Conservation (phyloP, 2,888 invertebrate species). For the Meloe dianella region DNA sequence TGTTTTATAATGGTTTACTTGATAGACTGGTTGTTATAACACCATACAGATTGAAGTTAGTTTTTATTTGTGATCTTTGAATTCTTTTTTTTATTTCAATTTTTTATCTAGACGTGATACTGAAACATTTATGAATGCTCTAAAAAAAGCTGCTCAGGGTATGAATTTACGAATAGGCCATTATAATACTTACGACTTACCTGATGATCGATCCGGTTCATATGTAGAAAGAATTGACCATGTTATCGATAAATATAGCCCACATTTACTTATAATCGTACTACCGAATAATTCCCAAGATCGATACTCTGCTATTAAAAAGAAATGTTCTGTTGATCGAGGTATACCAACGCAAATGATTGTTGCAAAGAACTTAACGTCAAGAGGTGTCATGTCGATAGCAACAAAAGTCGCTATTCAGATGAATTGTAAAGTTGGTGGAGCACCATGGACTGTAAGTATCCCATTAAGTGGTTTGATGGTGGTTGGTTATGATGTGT, state of each 20-base stretch:
- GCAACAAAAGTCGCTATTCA: slow-evolving; percentile 92
- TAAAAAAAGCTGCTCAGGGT: slow-evolving; percentile 57
- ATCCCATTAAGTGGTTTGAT: slow-evolving; percentile 64
- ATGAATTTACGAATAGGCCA: slow-evolving; percentile 53
- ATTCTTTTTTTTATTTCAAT: too few species aligned
- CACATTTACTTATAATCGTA: slow-evolving; percentile 71
- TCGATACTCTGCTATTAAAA: slow-evolving; percentile 86
- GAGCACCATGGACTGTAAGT: slow-evolving; percentile 67
- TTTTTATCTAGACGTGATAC: slow-evolving; percentile 43
- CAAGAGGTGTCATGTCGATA: slow-evolving; percentile 75
- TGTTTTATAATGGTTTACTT: slow-evolving; percentile 58
- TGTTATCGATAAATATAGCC: slow-evolving; percentile 63
- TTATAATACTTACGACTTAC: slow-evolving; percentile 52
- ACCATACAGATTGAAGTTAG: slow-evolving; percentile 51
- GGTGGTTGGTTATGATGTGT: slow-evolving; percentile 89
- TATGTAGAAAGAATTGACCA: slow-evolving; percentile 69
- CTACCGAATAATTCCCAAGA: slow-evolving; percentile 74
- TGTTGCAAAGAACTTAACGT: slow-evolving; percentile 63
- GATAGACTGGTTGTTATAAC: slow-evolving; percentile 63
- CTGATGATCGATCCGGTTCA: slow-evolving; percentile 66
- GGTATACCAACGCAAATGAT: slow-evolving; percentile 74
- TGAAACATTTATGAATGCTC: slow-evolving; percentile 59
- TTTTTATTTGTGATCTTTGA: not conserved
- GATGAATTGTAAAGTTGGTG: slow-evolving; percentile 91
- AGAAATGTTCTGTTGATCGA: slow-evolving; percentile 78